A percentile compares a stretch with the other conserved stretches of the same genome.
Conservation (phyloP, 2,888 invertebrate genomes). For the Drosophila kambysellisi region DNA sequence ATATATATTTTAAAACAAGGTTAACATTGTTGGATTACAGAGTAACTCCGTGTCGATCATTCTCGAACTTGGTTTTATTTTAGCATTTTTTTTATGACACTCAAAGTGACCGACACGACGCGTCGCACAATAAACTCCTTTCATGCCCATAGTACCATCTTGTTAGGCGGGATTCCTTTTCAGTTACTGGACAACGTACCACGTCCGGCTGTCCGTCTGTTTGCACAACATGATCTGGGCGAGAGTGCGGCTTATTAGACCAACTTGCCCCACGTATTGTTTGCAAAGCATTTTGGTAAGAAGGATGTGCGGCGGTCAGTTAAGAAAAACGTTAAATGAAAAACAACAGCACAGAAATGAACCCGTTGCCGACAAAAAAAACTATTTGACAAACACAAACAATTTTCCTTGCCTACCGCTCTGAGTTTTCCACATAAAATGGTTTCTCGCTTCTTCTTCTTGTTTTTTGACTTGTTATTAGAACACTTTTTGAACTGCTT, state of each 20-base stretch:
- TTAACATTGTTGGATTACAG: background rate
- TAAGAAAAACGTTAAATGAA: constrained; percentile 45
- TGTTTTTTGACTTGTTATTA: constrained; percentile 75
- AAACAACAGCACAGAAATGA: constrained; percentile 23
- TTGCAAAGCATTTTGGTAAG: constrained; percentile 72
- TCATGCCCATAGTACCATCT: constrained; percentile 68
- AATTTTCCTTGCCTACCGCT: constrained; percentile 59
- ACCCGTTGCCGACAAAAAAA: constrained; percentile 61
- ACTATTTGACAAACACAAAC: constrained; percentile 81
- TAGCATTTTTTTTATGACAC: constrained; percentile 69
- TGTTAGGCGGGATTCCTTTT: constrained; percentile 74
- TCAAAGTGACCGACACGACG: constrained; percentile 77
- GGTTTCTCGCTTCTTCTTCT: constrained; percentile 32
- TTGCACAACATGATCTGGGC: constrained; percentile 78
- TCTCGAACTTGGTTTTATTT: background rate
- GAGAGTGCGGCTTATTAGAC: constrained; percentile 79
- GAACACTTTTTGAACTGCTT: constrained; percentile 73
- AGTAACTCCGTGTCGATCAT: background rate
- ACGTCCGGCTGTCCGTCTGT: constrained; percentile 43
- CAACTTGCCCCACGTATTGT: constrained; percentile 65
- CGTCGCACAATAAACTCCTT: constrained; percentile 80
- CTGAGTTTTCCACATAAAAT: constrained; percentile 65
- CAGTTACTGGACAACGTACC: constrained; percentile 22
- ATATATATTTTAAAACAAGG: too few species aligned
- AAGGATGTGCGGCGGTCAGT: constrained; percentile 75